These are phyloP conservation scores for Lottia gigantea DNA, from an alignment of 2,888 invertebrate species.

Conservation along the genomic window DNA sequence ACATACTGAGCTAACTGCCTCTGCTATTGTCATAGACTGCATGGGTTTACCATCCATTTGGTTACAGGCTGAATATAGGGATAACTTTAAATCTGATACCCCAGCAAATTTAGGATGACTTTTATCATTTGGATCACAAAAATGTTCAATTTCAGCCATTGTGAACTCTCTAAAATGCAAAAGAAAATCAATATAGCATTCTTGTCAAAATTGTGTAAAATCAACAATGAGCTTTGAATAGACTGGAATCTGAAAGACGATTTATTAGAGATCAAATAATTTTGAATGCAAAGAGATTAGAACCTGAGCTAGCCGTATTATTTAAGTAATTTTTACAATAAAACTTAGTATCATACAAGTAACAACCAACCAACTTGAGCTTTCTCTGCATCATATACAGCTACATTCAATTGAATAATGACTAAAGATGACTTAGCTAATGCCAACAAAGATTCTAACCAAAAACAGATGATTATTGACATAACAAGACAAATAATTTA, in stretches of 20 bases:
- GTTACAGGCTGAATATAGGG: constrained; percentile 92
- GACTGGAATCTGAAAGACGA: not conserved
- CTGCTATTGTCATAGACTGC: constrained; percentile 81
- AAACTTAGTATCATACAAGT: no score
- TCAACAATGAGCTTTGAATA: no score
- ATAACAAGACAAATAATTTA: no score
- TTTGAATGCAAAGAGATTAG: not conserved
- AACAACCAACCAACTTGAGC: no score
- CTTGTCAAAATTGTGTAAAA: no score
- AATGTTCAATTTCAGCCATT: constrained; percentile 99
- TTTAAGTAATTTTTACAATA: no score
- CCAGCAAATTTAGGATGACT: constrained; percentile 88
- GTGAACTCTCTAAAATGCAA: constrained; percentile 85
- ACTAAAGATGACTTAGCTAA: no score
- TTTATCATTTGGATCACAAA: constrained; percentile 92
- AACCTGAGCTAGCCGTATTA: no score
- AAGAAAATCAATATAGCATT: not conserved
- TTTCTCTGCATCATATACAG: no score
- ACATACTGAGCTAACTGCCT: constrained; percentile 81
- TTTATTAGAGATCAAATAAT: not conserved
- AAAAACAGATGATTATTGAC: no score
- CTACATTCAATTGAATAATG: no score
- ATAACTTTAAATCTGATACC: constrained; percentile 80
- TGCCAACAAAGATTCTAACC: no score
- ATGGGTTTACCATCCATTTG: constrained; percentile 97